Conservation (phyloP, 2,113 vertebrate genomes). For the Hippocampus comes region DNA sequence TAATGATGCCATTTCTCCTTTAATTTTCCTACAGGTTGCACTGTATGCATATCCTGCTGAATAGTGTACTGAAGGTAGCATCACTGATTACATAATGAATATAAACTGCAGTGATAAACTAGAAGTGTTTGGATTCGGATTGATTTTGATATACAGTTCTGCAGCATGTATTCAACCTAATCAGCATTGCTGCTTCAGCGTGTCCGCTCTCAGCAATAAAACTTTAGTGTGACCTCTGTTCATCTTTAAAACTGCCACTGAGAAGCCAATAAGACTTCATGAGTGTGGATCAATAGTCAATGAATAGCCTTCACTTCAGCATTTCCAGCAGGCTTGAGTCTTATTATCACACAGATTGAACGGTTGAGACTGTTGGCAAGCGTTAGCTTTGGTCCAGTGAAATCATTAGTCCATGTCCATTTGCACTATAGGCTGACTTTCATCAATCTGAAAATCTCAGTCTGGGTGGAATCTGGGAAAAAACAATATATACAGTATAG, state of each 20-base stretch:
- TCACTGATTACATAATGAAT: background rate
- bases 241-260: constrained; percentile 4
- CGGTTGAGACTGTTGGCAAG: background rate
- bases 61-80: background rate
- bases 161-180: constrained; percentile 6
- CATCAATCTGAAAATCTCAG: background rate
- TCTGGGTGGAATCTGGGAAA: background rate
- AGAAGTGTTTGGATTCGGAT: constrained; percentile 18
- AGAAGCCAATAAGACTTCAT: constrained; percentile 13
- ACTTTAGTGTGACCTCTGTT: constrained; percentile 2
- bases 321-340: constrained; percentile 11
- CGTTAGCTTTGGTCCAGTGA: background rate
- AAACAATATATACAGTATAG: background rate
- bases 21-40: constrained; percentile 5
- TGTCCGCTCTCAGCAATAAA: background rate
- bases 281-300: constrained; percentile 28
- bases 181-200: background rate
- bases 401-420: background rate
- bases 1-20: constrained; percentile 21
- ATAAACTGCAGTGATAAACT: background rate
- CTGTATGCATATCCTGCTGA: background rate
- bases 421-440: background rate
- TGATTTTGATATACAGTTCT: constrained; percentile 20
- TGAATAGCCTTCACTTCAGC: constrained; percentile 28
- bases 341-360: constrained; percentile 20